Base-by-base conservation (phyloP, 2,113 vertebrate genomes). In the Hippocampus guttulatus region DNA sequence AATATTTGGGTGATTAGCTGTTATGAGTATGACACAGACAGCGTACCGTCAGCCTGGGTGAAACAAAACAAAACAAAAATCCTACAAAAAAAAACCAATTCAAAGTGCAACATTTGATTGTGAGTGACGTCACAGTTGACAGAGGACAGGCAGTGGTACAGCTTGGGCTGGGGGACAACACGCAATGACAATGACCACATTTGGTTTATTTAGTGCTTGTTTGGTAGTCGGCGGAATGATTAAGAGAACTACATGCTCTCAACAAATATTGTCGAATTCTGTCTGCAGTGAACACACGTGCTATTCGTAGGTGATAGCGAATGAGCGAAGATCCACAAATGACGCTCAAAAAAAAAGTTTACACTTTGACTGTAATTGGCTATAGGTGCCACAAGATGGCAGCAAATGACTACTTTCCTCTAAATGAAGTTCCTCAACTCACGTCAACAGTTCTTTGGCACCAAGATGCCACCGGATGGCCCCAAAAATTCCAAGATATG, bases 71-170 rank as follows among this genome's bases (percentile, higher is more conserved):
- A 76, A 80, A n/a, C n/a, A 38, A 21, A 43, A 70, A 75, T 76
- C 21, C 8, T 6, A 38, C 33, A 5, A 55, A 73, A 60, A 67
- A 68, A 75, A 73, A 69, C n/a, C 55, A 57, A 73, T 61, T 18
- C 74, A 92, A 95, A 98, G 96, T 99, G 97, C 96, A 98, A 95
- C 92, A 96, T 92, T 94, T 83, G 93, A 93, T 93, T 93, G 91
- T 92, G 91, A 93, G 94, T 90, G 90, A 94, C 88, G 94, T 96
- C 95, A 96, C 94, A 95, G 93, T 95, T 82, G 91, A 92, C 83
- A 84, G 76, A 71, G 75, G 68, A 75, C 49, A 73, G 95, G 95
- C 95, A 96, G 95, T 96, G 95, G 94, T 91, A 93, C 92, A 95
- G 96, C 95, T 95, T 90, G 91, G 60, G 92, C 88, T 91, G 55